phyloP scores from a whole-genome alignment of 2,797 vertebrate species.

The Gymnodraco acuticeps region DNA sequence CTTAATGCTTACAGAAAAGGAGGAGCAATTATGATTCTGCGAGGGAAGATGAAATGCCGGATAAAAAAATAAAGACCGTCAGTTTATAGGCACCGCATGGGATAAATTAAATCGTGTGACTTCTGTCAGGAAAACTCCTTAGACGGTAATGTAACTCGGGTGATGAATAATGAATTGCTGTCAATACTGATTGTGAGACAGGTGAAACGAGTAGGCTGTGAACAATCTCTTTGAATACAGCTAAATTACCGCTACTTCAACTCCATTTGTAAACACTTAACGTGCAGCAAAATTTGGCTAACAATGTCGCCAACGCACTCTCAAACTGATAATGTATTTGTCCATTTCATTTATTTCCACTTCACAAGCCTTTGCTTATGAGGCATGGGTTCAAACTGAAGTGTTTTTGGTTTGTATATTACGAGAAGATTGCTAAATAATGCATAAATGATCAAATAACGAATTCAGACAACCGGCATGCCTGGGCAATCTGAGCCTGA shows the following conservation, averaged over 20 bases:
- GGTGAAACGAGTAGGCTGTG: slow-evolving; percentile 33
- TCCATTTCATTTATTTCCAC: not conserved
- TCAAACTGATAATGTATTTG: not conserved
- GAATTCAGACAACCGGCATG: slow-evolving; percentile 15
- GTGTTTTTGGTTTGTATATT: slow-evolving; percentile 18
- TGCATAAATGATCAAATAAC: slow-evolving; percentile 9
- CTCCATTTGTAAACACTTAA: slow-evolving; percentile 16
- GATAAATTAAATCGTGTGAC: slow-evolving; percentile 50
- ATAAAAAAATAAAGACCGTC: slow-evolving; percentile 56
- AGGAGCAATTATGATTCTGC: slow-evolving; percentile 59
- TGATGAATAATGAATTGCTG: slow-evolving; percentile 53
- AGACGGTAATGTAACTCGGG: slow-evolving; percentile 6
- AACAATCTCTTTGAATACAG: slow-evolving; percentile 24
- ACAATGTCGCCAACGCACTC: not conserved
- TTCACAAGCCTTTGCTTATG: not conserved
- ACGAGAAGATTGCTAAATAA: slow-evolving; percentile 7
- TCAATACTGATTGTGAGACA: slow-evolving; percentile 39
- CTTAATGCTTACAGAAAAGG: slow-evolving; percentile 23
- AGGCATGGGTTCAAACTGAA: not conserved
- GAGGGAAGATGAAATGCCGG: slow-evolving; percentile 49
- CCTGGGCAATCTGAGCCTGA: slow-evolving; percentile 11
- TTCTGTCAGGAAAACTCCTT: slow-evolving; percentile 34
- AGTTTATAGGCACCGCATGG: slow-evolving; percentile 34
- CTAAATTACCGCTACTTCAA: slow-evolving; percentile 12
- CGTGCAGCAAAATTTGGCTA: slow-evolving; percentile 5